These are phyloP conservation scores for Syrrhaptes paradoxus DNA, from an alignment of 2,113 vertebrate genomes.

Conservation along the genomic window DNA sequence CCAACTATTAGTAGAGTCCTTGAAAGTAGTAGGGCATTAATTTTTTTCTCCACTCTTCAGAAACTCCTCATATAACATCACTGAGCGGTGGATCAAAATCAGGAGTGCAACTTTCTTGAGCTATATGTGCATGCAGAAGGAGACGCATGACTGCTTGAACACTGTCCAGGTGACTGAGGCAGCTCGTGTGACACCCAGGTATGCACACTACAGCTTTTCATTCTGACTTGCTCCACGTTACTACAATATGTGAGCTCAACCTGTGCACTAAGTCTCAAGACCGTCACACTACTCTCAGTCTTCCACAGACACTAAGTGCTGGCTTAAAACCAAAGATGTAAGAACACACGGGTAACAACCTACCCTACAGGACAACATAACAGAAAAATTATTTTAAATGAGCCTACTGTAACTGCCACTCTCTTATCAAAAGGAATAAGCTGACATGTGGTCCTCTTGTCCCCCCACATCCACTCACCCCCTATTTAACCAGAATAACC, in stretches of 20 bases:
- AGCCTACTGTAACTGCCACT: background rate
- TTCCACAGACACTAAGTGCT: background rate
- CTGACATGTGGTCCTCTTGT: accelerated
- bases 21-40: background rate
- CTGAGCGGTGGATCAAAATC: background rate
- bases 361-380: background rate
- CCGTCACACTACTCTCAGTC: background rate
- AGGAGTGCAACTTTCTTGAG: background rate
- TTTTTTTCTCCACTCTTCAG: background rate
- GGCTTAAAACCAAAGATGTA: background rate
- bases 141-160: background rate
- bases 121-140: background rate
- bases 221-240: background rate
- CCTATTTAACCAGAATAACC: background rate
- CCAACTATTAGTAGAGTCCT: background rate
- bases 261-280: background rate
- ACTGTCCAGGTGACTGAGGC: background rate
- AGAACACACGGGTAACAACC: background rate
- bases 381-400: background rate
- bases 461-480: background rate
- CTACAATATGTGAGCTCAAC: background rate
- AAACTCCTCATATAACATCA: background rate
- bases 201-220: background rate
- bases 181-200: background rate
- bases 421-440: background rate